Evolutionary conservation across 2,888 invertebrate genomes (phyloP), one percentile per base, ranked within the genome.

Genomic region (Escarpia spicata): DNA sequence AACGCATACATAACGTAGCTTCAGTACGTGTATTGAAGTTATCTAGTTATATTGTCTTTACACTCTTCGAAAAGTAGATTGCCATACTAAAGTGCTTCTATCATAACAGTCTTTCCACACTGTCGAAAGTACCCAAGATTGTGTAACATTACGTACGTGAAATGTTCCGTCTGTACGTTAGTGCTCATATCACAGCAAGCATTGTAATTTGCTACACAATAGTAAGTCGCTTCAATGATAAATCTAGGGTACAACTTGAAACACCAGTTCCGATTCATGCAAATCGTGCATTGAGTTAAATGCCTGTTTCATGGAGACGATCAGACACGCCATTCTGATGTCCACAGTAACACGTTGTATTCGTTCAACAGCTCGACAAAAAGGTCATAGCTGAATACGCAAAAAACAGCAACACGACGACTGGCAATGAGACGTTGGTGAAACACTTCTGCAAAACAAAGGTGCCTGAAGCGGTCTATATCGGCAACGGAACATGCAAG

Each of bases 381-480:
- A 75, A 75, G 75, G 26, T 91, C 37, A 91, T 91, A 2, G 45
- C n/a, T 43, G 31, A 44, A 6, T 91, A 44, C n/a, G 91, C 91
- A 2, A 44, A 91, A 91, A 58, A 58, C 37, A 12, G 26, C 15
- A 58, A 58, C 15, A 44, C 44, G 1, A 43, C 91, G n/a, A 44
- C 2, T 1, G 45, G 91, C 91, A 45, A 91, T 45, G 45, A 45
- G 52, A 91, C 91, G 26, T 2, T 91, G n/a, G 91, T 91, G 44
- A 91, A 91, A 45, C 91, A 91, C 58, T 6, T 43, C 31, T 91
- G 91, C 58, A 91, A 75, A 8, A 75, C 4, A 75, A n/a, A 6
- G 75, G 8, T 26, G 3, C 52, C 52, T 52, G 19, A 75, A 75
- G n/a, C 19, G 19, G 75, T 75, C 75, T 75, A 26, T 19, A 26